These are phyloP conservation scores for Globodera rostochiensis DNA, from an alignment of 1,140 invertebrate species.

Conservation along the genomic window DNA sequence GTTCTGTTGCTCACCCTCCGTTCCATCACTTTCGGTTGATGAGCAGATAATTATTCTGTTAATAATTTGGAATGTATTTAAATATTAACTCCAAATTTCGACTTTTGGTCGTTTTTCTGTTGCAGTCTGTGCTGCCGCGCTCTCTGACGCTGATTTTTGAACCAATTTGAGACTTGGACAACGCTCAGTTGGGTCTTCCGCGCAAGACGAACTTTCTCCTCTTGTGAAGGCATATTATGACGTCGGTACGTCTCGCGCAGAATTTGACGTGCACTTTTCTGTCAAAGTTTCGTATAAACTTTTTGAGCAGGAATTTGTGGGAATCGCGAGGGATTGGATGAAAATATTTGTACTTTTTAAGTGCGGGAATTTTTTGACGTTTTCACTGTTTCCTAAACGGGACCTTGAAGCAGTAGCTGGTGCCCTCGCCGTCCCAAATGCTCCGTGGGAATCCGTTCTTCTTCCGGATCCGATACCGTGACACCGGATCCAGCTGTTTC, in stretches of 20 bases:
- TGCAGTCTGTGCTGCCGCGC: constrained; percentile 40
- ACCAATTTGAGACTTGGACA: constrained; percentile 96
- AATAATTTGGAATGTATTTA: background rate
- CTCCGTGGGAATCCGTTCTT: constrained; percentile 94
- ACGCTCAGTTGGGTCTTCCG: constrained; percentile 96
- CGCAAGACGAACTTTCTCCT: constrained; percentile 91
- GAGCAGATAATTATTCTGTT: background rate
- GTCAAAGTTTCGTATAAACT: background rate
- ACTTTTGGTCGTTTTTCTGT: background rate
- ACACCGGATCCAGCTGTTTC: constrained; percentile 84
- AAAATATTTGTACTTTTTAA: background rate
- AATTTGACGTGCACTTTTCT: constrained; percentile 46
- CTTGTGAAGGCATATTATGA: constrained; percentile 87
- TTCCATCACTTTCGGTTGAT: constrained; percentile 31
- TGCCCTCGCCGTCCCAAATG: constrained; percentile 99
- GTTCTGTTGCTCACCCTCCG: background rate
- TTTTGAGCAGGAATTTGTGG: background rate
- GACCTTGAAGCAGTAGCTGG: constrained; percentile 88
- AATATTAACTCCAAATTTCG: background rate
- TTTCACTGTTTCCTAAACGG: constrained; percentile 2
- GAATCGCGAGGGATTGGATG: background rate
- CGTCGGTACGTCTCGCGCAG: constrained; percentile 76
- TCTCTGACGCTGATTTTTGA: constrained; percentile 91
- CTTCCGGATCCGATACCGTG: constrained; percentile 90
- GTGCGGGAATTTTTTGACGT: background rate